phyloP scores from a whole-genome alignment of 2,797 vertebrate genomes.

The Bovichtus variegatus region DNA sequence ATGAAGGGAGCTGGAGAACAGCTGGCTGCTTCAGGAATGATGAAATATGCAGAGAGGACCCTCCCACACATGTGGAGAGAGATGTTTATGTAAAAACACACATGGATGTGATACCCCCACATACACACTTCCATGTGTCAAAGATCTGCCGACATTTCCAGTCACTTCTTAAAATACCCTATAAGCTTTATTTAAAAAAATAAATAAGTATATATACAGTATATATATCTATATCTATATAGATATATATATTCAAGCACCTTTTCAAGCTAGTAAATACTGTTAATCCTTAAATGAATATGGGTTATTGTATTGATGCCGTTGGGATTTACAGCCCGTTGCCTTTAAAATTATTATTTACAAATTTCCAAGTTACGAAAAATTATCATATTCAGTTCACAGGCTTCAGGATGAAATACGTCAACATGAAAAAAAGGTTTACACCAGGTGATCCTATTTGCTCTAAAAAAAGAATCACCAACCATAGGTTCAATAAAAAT shows the following conservation, averaged over 20 bases:
- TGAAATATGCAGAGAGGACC: slow-evolving; percentile 52
- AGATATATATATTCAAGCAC: too few relatives aligned
- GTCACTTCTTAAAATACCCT: neutral
- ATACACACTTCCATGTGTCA: neutral
- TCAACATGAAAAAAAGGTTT: neutral
- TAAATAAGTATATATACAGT: too few relatives aligned
- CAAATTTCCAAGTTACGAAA: neutral
- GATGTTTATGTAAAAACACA: slow-evolving; percentile 27
- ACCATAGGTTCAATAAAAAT: neutral
- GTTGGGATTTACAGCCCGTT: neutral
- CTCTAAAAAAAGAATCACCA: neutral
- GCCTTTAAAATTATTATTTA: neutral
- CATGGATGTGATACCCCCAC: neutral
- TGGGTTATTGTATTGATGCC: neutral
- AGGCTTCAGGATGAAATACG: neutral
- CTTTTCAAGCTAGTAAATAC: neutral
- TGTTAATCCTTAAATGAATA: neutral
- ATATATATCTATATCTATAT: too few relatives aligned
- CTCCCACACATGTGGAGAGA: slow-evolving; percentile 34
- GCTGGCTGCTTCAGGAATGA: slow-evolving; percentile 49
- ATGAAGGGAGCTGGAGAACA: slow-evolving; percentile 46
- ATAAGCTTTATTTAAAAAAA: neutral
- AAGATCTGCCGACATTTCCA: neutral
- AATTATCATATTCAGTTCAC: neutral
- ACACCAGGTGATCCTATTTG: neutral